Conservation (phyloP, 1,140 invertebrate genomes). For the Achroia grisella region DNA sequence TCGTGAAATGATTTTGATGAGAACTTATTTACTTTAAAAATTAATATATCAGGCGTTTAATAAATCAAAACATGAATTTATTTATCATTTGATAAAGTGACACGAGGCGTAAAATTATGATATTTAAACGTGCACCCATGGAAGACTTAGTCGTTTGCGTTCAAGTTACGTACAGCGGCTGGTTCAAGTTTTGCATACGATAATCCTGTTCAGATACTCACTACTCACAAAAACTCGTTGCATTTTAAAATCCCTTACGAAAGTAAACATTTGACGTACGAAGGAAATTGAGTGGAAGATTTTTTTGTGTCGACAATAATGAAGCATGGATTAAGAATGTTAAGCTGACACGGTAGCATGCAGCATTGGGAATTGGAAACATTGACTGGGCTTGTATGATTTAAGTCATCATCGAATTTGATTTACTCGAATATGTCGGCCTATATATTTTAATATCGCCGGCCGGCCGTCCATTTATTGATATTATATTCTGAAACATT, state of each 20-base stretch:
- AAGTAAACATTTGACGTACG: conserved; percentile 65
- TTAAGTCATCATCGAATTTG: conserved; percentile 55
- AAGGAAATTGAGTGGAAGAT: conserved; percentile 55
- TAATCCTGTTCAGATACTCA: conserved; percentile 39
- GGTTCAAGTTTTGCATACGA: conserved; percentile 49
- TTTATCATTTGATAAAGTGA: no score
- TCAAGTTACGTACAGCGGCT: neutral
- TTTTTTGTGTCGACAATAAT: conserved; percentile 36
- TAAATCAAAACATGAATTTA: no score
- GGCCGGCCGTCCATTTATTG: conserved; percentile 45
- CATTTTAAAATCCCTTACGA: conserved; percentile 67
- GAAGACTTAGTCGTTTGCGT: conserved; percentile 19
- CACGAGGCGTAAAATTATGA: no score
- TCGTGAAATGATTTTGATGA: no score
- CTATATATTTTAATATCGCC: conserved; percentile 65
- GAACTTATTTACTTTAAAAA: no score
- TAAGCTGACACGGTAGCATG: conserved; percentile 34
- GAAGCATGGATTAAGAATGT: conserved; percentile 17
- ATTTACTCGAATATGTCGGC: conserved; percentile 55
- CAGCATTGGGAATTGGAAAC: conserved; percentile 20
- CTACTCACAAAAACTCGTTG: conserved; percentile 57
- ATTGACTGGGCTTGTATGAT: conserved; percentile 33
- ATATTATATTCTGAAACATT: conserved; percentile 56
- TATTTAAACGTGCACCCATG: no score
- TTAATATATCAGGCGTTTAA: no score